Evolutionary conservation across 1,140 invertebrate genomes (phyloP).

Genomic region (Drosophila rhopaloa): DNA sequence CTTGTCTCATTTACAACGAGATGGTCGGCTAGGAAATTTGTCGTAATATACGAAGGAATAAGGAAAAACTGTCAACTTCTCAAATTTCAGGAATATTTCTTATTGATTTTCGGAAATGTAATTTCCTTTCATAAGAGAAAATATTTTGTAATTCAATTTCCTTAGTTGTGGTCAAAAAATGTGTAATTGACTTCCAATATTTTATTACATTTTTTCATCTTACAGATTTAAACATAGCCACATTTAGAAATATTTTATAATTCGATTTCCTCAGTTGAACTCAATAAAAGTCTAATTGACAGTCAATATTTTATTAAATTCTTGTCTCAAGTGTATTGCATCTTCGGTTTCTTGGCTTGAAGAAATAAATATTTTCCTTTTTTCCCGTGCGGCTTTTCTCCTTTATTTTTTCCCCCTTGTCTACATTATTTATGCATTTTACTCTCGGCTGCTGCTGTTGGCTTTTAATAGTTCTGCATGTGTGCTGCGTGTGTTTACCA

Average conservation of each 20-base stretch:
- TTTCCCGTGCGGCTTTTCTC: slow-evolving; percentile 11
- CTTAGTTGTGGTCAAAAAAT: background rate
- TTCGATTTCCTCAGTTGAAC: background rate
- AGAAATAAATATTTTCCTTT: slow-evolving; percentile 8
- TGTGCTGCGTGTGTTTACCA: slow-evolving; percentile 69
- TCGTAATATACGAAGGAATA: background rate
- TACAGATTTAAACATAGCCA: too few relatives aligned
- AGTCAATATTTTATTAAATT: background rate
- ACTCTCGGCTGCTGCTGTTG: slow-evolving; percentile 66
- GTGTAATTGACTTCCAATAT: slow-evolving; percentile 5
- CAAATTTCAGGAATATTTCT: background rate
- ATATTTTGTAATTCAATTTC: slow-evolving; percentile 12
- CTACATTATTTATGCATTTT: slow-evolving; percentile 79
- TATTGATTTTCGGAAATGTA: background rate
- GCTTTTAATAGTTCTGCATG: slow-evolving; percentile 77
- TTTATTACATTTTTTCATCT: background rate
- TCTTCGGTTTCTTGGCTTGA: slow-evolving; percentile 2
- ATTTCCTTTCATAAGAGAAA: background rate
- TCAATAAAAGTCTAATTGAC: slow-evolving; percentile 18
- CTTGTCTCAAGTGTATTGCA: background rate
- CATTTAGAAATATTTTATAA: slow-evolving; percentile 1
- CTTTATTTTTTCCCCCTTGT: slow-evolving; percentile 46
- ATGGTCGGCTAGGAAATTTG: too few relatives aligned
- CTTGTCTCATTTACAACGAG: background rate
- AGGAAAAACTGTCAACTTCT: background rate